phyloP scores from a whole-genome alignment of 2,888 invertebrate species.

The Pseudolycoriella hygida region DNA sequence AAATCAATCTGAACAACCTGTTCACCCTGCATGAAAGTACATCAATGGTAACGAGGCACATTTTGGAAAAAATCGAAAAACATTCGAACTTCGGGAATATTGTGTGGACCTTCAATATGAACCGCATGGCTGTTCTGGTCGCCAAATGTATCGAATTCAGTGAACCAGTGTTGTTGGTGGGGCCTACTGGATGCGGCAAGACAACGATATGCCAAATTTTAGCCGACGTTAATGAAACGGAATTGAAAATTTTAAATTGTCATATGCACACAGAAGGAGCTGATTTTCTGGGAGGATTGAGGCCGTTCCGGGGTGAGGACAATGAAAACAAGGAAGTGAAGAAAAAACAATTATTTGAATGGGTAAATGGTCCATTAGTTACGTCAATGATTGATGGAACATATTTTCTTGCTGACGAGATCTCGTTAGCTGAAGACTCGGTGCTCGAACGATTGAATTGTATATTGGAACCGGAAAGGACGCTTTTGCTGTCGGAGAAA shows the following conservation, averaged over 20 bases:
- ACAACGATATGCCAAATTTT: conserved; percentile 88
- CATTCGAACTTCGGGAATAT: conserved; percentile 43
- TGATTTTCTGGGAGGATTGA: conserved; percentile 88
- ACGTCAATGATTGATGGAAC: conserved; percentile 75
- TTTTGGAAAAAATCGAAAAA: conserved; percentile 43
- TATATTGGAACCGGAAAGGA: conserved; percentile 82
- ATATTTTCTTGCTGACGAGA: conserved; percentile 93
- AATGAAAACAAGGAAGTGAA: conserved; percentile 16
- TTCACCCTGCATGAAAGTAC: conserved; percentile 50
- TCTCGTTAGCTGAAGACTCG: conserved; percentile 95
- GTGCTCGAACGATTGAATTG: conserved; percentile 95
- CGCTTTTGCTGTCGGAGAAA: conserved; percentile 80
- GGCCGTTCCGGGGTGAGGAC: conserved; percentile 59
- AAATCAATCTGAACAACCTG: conserved; percentile 47
- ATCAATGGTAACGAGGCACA: conserved; percentile 56
- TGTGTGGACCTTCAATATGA: conserved; percentile 90
- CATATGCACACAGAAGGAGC: conserved; percentile 98
- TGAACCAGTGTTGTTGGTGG: conserved; percentile 90
- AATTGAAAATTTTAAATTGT: conserved; percentile 77
- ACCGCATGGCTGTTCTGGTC: conserved; percentile 56
- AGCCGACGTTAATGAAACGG: conserved; percentile 45
- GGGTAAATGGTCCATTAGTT: conserved; percentile 93
- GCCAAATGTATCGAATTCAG: conserved; percentile 75
- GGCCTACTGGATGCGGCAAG: conserved; percentile 96
- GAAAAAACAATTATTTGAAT: conserved; percentile 64